Conservation (phyloP, 2,797 vertebrate species). For the Allobates femoralis region DNA sequence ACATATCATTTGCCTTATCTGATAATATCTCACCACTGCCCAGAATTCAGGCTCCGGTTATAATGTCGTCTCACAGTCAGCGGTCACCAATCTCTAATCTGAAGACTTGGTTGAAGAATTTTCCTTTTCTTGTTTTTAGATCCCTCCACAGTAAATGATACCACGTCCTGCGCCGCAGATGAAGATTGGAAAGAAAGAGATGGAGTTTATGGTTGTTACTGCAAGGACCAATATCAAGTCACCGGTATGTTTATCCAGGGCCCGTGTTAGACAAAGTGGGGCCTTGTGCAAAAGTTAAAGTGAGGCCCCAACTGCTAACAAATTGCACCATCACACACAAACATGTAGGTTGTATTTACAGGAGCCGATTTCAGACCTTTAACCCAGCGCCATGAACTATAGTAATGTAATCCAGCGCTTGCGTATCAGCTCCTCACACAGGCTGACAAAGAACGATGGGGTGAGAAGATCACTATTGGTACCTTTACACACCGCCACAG, state of each 20-base stretch:
- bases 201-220: conserved; percentile 65
- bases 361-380: too few relatives aligned
- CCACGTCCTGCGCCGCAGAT: conserved; percentile 2
- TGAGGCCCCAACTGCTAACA: too few relatives aligned
- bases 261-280: too few relatives aligned
- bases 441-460: too few relatives aligned
- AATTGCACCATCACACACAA: too few relatives aligned
- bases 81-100: background rate
- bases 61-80: background rate
- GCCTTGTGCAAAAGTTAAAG: too few relatives aligned
- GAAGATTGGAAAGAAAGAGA: conserved; percentile 63
- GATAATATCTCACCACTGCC: background rate
- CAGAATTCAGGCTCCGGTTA: background rate
- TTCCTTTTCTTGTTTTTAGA: conserved; percentile 1
- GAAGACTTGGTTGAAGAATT: background rate
- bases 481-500: too few relatives aligned
- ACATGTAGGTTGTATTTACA: too few relatives aligned
- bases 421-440: too few relatives aligned
- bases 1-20: background rate
- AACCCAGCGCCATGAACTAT: too few relatives aligned
- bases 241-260: conserved; percentile 12
- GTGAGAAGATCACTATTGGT: too few relatives aligned
- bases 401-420: too few relatives aligned
- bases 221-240: conserved; percentile 51
- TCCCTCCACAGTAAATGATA: background rate